phyloP scores from a whole-genome alignment of 2,113 vertebrate genomes.

The Balaenoptera acutorostrata region DNA sequence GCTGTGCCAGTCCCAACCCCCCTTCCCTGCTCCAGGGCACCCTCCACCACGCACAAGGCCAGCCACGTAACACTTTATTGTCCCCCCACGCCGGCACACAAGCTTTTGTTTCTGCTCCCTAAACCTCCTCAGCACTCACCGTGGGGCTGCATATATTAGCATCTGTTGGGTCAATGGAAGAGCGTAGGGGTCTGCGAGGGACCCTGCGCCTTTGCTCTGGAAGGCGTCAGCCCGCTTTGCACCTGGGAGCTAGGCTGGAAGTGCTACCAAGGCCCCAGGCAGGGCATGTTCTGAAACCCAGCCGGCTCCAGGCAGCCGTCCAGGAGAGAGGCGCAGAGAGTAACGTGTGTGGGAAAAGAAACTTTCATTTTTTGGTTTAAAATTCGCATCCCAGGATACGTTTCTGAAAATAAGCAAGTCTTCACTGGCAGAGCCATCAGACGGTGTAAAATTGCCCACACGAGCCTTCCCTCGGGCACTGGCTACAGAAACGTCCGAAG shows the following conservation, averaged over 20 bases:
- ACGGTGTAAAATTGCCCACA: neutral
- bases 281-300: no score
- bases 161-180: no score
- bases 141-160: no score
- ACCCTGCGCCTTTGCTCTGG: no score
- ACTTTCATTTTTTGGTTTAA: neutral
- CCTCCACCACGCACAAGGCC: neutral
- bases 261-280: no score
- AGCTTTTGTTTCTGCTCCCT: neutral
- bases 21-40: neutral
- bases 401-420: neutral
- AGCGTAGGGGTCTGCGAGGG: no score
- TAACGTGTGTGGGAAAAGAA: neutral
- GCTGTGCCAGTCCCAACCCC: no score
- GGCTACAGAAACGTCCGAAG: neutral
- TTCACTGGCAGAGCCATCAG: neutral
- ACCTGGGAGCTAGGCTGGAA: no score
- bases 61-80: rapidly evolving
- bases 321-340: neutral
- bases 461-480: neutral
- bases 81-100: no score
- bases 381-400: neutral
- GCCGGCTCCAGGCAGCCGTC: neutral
- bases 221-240: no score
- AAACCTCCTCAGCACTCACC: no score